These are phyloP conservation scores for Chamaetylas fuelleborni DNA, from an alignment of 2,113 vertebrate genomes.

Conservation along the genomic window DNA sequence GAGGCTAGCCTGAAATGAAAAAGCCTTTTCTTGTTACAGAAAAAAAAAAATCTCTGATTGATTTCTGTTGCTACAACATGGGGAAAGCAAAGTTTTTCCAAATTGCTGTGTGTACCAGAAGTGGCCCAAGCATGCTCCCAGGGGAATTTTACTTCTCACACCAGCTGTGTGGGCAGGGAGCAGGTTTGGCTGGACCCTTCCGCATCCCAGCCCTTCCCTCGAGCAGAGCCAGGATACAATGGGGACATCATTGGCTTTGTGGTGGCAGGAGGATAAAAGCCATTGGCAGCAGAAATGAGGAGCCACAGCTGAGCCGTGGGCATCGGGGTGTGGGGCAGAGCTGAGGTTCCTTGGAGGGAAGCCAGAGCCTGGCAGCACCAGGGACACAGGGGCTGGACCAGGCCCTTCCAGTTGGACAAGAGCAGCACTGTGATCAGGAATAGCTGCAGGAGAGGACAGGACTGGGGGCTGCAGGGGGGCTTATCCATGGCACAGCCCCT, in stretches of 20 bases:
- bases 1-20: neutral
- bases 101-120: neutral
- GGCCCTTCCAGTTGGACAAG: neutral
- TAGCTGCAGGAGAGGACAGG: neutral
- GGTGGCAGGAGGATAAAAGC: neutral
- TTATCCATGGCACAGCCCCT: neutral
- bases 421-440: neutral
- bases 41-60: neutral
- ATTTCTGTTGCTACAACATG: neutral
- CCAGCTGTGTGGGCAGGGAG: neutral
- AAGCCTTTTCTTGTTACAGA: neutral
- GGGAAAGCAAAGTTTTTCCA: neutral
- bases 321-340: neutral
- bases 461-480: fast-evolving
- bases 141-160: neutral
- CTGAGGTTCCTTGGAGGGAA: neutral
- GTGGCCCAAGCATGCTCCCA: neutral
- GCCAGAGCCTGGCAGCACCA: neutral
- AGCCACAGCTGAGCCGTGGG: fast-evolving
- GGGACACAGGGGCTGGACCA: neutral
- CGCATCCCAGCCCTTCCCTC: neutral
- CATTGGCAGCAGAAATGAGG: neutral
- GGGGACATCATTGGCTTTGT: neutral
- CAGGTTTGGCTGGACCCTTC: neutral
- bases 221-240: neutral